Base-by-base conservation (phyloP, 2,888 invertebrate genomes). In the Epinotia bilunana region DNA sequence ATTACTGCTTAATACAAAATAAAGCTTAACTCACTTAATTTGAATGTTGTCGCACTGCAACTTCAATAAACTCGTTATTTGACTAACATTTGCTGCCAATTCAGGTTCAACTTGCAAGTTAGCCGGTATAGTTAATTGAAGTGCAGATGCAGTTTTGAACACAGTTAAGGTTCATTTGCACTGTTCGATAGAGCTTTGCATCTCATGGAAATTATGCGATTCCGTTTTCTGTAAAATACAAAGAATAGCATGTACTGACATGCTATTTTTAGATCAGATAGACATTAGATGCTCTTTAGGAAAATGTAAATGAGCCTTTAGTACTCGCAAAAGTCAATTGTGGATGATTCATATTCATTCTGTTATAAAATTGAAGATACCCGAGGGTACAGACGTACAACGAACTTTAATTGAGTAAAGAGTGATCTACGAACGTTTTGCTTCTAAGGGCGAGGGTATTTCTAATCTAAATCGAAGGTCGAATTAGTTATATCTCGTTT, bases 381-480 rank as follows among this genome's bases (percentile, higher is more conserved):
- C 61, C 39, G 43, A 6, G 73, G 71, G 60, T 28, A 60, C 64
- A 71, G 70, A 71, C 74, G 20, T 49, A 49, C 65, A 55, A 64
- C 23, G 65, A 74, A 71, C 74, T 74, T 71, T 65, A 74, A 71
- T 74, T 70, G 43, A 28, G 6, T 68, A 28, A 71, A 43, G 58
- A 68, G 58, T 57, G 43, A n/a, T 73, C 73, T 62, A 7, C 62
- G 49, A 11, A 46, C 53, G 13, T 18, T 68, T 58, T 39, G 23
- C 28, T 12, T 69, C 16, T 4, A 28, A 53, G 28, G 23, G 16
- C 16, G 49, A 43, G 68, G 11, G 9, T 23, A 23, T 23, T 23
- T 46, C 39, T 12, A 43, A 60, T 39, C 20, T 43, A 20, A 65
- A 53, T 65, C 20, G 39, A 57, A 20, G n/a, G 18, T 55, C 9